A percentile compares a stretch with the other conserved stretches of the same genome.
These are phyloP conservation scores for Schlechtendalia chinensis DNA, from an alignment of 1,140 invertebrate species.

Conservation along the genomic window DNA sequence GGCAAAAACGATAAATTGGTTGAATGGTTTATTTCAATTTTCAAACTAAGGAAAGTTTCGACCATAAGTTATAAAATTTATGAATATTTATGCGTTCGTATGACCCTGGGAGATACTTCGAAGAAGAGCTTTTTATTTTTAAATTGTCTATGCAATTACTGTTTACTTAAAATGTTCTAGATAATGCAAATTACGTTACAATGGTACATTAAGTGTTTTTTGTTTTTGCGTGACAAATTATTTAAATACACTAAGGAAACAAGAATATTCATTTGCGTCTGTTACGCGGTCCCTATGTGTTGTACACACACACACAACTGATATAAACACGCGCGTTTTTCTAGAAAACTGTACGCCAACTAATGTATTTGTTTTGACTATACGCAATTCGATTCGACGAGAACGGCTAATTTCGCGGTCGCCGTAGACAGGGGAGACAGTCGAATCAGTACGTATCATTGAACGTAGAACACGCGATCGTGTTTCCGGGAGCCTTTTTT, in stretches of 20 bases:
- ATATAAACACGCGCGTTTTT: no score
- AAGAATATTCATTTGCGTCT: background rate
- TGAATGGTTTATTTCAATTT: conserved; percentile 2
- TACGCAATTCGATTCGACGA: no score
- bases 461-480: no score
- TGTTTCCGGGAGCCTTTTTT: no score
- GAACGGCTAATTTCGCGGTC: no score
- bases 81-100: conserved; percentile 6
- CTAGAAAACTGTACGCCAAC: no score
- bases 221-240: background rate
- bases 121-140: background rate
- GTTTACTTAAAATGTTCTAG: conserved; percentile 11
- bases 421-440: no score
- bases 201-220: background rate
- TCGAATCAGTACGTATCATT: no score
- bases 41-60: background rate
- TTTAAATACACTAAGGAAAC: background rate
- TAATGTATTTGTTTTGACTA: no score
- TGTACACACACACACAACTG: no score
- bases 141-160: background rate
- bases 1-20: background rate
- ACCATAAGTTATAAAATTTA: background rate
- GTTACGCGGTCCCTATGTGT: no score
- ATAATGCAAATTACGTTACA: conserved; percentile 3
- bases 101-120: background rate